These are phyloP conservation scores for Pyrocoelia pectoralis DNA, from an alignment of 2,888 invertebrate species.

Conservation along the genomic window DNA sequence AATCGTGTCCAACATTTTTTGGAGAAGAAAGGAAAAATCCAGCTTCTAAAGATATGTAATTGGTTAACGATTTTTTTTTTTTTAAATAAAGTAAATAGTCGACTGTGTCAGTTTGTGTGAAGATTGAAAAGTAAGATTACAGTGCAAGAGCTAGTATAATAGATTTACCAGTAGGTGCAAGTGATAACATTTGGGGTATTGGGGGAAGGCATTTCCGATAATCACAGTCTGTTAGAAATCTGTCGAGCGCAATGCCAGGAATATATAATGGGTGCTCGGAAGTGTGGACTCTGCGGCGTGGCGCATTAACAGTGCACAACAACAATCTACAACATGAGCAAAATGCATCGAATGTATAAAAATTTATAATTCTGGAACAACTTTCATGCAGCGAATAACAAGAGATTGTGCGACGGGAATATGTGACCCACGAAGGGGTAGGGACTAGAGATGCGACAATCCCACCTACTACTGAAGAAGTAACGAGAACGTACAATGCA, in stretches of 20 bases:
- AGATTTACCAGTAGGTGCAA: slow-evolving; percentile 41
- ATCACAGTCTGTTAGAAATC: slow-evolving; percentile 63
- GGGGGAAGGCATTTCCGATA: slow-evolving; percentile 62
- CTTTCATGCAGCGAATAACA: slow-evolving; percentile 55
- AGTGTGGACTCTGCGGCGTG: slow-evolving; percentile 57
- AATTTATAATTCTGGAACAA: slow-evolving; percentile 56
- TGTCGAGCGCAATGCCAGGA: slow-evolving; percentile 54
- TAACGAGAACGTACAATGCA: slow-evolving; percentile 37
- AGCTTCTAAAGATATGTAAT: neutral
- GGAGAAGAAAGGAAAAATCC: neutral
- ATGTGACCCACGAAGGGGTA: slow-evolving; percentile 43
- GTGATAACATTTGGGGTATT: slow-evolving; percentile 41
- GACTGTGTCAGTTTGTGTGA: slow-evolving; percentile 10
- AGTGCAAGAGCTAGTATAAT: slow-evolving; percentile 27
- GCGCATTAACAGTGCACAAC: slow-evolving; percentile 59
- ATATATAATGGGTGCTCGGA: slow-evolving; percentile 46
- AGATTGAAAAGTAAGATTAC: neutral
- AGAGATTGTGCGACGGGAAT: slow-evolving; percentile 55
- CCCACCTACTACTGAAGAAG: slow-evolving; percentile 37
- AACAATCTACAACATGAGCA: slow-evolving; percentile 59
- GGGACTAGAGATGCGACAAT: slow-evolving; percentile 38
- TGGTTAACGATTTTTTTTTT: no score
- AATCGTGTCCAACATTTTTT: no score
- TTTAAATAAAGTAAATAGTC: neutral
- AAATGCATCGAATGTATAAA: slow-evolving; percentile 54